Percentiles rank a stretch among this genome's conserved stretches.
phyloP scores from a whole-genome alignment of 2,797 vertebrate genomes.

The Xenentodon cancila region DNA sequence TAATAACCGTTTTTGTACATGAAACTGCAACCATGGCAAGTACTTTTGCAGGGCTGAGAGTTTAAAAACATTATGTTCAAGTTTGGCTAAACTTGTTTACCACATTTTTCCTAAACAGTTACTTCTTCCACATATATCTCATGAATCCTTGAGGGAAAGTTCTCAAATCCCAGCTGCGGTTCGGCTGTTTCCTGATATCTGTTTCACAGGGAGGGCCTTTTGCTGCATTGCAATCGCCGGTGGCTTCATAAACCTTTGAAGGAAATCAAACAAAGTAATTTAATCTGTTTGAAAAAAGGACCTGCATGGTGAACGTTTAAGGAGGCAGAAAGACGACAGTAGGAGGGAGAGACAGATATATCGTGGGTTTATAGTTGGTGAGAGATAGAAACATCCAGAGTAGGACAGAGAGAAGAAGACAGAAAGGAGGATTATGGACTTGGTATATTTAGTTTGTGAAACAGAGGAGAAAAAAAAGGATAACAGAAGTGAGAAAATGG shows the following conservation, averaged over 20 bases:
- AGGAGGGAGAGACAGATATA: conserved; percentile 17
- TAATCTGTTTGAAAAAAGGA: conserved; percentile 22
- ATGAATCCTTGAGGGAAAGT: too few relatives aligned
- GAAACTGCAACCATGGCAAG: too few relatives aligned
- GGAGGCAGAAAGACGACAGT: not conserved
- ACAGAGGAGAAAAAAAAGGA: conserved; percentile 6
- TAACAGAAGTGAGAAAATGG: conserved; percentile 5
- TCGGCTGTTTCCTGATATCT: conserved; percentile 15
- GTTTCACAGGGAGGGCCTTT: conserved; percentile 12
- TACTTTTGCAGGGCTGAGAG: too few relatives aligned
- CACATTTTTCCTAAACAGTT: too few relatives aligned
- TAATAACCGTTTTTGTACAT: too few relatives aligned
- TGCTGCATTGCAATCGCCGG: conserved; percentile 14
- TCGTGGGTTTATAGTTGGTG: conserved; percentile 5
- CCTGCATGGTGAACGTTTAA: conserved; percentile 11
- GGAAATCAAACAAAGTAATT: conserved; percentile 23
- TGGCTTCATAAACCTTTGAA: conserved; percentile 31
- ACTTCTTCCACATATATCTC: not conserved
- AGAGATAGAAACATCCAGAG: conserved; percentile 15
- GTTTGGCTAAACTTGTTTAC: too few relatives aligned
- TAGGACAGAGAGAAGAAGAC: not conserved
- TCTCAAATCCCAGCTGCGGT: conserved; percentile 1
- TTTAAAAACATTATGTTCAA: too few relatives aligned
- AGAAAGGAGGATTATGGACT: conserved; percentile 52
- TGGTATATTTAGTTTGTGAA: conserved; percentile 48